A percentile compares a stretch with the other conserved stretches of the same genome.
Conservation (phyloP, 2,888 invertebrate genomes). For the Pharmacophagus antenor region DNA sequence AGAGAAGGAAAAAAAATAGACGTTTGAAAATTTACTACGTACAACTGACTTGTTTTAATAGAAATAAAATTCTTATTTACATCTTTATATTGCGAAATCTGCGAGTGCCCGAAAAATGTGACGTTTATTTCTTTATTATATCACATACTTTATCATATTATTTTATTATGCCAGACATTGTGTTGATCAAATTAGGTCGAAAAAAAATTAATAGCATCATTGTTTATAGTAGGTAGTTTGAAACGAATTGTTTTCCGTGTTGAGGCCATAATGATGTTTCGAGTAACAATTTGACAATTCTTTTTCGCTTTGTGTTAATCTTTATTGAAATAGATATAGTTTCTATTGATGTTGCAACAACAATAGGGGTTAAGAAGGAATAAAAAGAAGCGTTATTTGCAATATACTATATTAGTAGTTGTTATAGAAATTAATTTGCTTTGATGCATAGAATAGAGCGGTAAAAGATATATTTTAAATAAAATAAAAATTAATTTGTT, state of each 20-base stretch:
- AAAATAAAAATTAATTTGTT: no score
- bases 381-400: no score
- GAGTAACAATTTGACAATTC: background rate
- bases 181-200: background rate
- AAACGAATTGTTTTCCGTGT: conserved; percentile 2
- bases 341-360: no score
- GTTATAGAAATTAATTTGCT: no score
- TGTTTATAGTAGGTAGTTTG: conserved; percentile 6
- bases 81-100: background rate
- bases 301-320: background rate
- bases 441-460: no score
- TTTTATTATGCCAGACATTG: background rate
- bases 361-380: no score
- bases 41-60: no score
- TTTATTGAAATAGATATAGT: background rate
- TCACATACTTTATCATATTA: no score
- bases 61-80: no score
- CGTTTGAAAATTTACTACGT: no score
- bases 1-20: background rate
- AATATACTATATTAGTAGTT: no score
- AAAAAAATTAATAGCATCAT: conserved; percentile 9
- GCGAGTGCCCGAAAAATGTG: background rate
- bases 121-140: background rate
- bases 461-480: no score
- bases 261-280: background rate